Percentiles rank a stretch among this genome's conserved stretches.
Evolutionary conservation across 2,113 vertebrate species (phyloP).

Genomic region (Limanda limanda): DNA sequence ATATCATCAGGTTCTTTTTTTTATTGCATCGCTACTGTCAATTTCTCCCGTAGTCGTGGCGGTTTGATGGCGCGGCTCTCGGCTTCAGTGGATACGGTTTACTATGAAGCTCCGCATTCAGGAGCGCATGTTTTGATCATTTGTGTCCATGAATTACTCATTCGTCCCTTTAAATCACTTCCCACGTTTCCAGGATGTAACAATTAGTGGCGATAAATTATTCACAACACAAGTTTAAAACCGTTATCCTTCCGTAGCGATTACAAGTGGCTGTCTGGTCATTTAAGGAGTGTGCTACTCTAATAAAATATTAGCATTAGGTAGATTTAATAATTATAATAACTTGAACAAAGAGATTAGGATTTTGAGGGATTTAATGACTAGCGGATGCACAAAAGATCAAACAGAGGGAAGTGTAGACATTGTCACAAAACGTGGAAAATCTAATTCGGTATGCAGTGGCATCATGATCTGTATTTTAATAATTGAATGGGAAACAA

Average conservation of each 20-base stretch:
- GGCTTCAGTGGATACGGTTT: not conserved
- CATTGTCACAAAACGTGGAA: not conserved
- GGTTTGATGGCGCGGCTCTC: constrained; percentile 46
- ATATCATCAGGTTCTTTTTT: constrained; percentile 66
- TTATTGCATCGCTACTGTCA: constrained; percentile 71
- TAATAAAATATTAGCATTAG: not conserved
- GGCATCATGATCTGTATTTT: constrained; percentile 9
- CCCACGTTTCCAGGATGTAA: not conserved
- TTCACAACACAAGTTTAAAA: not conserved
- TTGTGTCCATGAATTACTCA: constrained; percentile 13
- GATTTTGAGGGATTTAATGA: not conserved
- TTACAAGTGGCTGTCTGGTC: constrained; percentile 5
- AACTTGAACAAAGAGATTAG: not conserved
- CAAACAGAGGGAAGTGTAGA: no score
- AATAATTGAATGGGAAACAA: not conserved
- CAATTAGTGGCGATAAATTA: not conserved
- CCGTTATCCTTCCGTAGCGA: not conserved
- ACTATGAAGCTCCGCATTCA: constrained; percentile 10
- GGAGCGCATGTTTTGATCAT: not conserved
- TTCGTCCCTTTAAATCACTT: not conserved
- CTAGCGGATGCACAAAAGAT: no score
- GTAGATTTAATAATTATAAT: not conserved
- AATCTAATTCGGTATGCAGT: constrained; percentile 10
- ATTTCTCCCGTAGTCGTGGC: constrained; percentile 49
- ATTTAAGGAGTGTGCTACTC: not conserved